Conservation (phyloP, 2,888 invertebrate species). For the Plusia festucae region DNA sequence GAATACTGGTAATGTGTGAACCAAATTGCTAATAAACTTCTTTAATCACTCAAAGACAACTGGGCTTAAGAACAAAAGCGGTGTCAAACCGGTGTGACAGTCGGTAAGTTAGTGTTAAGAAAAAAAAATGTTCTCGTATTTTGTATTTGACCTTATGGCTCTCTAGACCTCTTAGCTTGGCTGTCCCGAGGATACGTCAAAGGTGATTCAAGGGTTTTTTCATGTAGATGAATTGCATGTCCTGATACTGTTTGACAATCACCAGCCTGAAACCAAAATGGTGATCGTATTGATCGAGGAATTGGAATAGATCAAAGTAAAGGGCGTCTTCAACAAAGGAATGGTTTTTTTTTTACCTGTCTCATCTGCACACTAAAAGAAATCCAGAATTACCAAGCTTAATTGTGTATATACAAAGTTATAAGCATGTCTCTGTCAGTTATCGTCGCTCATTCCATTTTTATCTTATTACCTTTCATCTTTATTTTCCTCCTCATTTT, state of each 20-base stretch:
- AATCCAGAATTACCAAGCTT: neutral
- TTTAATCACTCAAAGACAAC: too few relatives aligned
- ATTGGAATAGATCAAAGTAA: neutral
- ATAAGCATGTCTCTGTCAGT: constrained; percentile 1
- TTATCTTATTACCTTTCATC: constrained; percentile 10
- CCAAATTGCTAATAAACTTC: too few relatives aligned
- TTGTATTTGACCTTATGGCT: constrained; percentile 7
- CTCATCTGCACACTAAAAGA: constrained; percentile 2
- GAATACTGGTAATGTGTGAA: too few relatives aligned
- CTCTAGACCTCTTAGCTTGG: neutral
- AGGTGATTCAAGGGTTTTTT: neutral
- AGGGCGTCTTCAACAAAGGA: neutral
- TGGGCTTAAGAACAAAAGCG: too few relatives aligned
- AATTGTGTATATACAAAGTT: neutral
- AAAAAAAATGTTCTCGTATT: too few relatives aligned
- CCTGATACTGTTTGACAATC: neutral
- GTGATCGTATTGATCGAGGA: neutral
- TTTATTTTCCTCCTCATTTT: constrained; percentile 9
- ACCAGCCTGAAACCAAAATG: neutral
- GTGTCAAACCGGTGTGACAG: too few relatives aligned
- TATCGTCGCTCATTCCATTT: constrained; percentile 5
- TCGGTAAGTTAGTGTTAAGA: too few relatives aligned
- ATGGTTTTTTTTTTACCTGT: neutral
- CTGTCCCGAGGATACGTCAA: neutral
- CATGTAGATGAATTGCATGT: neutral